phyloP scores from a whole-genome alignment of 2,888 invertebrate genomes.

The Boloria euphrosyne region DNA sequence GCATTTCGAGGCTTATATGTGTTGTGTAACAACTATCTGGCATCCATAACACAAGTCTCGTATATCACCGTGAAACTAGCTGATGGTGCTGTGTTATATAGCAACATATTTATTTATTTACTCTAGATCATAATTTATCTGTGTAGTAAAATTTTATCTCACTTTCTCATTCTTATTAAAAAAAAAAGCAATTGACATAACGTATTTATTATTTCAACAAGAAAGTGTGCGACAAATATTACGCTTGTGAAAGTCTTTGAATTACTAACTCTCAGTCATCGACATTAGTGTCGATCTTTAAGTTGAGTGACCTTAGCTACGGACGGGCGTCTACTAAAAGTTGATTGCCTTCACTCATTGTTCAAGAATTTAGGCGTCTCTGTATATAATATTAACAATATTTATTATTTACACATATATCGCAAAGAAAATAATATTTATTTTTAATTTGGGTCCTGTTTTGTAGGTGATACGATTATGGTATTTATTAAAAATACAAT shows the following conservation, averaged over 20 bases:
- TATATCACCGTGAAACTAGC: too few relatives aligned
- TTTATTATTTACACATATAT: neutral
- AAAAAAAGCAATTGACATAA: too few relatives aligned
- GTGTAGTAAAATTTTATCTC: too few relatives aligned
- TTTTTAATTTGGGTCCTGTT: neutral
- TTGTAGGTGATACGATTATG: too few relatives aligned
- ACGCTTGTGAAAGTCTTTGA: conserved; percentile 49
- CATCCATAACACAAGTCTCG: too few relatives aligned
- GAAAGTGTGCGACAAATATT: conserved; percentile 34
- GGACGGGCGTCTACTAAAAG: conserved; percentile 49
- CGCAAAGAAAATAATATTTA: neutral
- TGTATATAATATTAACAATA: conserved; percentile 16
- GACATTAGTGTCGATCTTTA: conserved; percentile 51
- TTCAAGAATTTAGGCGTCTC: conserved; percentile 41
- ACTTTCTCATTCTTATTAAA: too few relatives aligned
- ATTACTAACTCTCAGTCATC: conserved; percentile 49
- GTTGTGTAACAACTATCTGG: too few relatives aligned
- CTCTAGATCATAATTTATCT: too few relatives aligned
- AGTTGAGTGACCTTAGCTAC: conserved; percentile 54
- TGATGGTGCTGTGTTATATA: too few relatives aligned
- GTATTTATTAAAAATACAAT: conserved; percentile 6
- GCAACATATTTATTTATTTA: too few relatives aligned
- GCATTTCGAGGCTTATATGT: too few relatives aligned
- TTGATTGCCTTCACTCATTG: conserved; percentile 49
- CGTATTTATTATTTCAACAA: conserved; percentile 23